phyloP scores from a whole-genome alignment of 2,797 vertebrate genomes.

The Todus mexicanus region DNA sequence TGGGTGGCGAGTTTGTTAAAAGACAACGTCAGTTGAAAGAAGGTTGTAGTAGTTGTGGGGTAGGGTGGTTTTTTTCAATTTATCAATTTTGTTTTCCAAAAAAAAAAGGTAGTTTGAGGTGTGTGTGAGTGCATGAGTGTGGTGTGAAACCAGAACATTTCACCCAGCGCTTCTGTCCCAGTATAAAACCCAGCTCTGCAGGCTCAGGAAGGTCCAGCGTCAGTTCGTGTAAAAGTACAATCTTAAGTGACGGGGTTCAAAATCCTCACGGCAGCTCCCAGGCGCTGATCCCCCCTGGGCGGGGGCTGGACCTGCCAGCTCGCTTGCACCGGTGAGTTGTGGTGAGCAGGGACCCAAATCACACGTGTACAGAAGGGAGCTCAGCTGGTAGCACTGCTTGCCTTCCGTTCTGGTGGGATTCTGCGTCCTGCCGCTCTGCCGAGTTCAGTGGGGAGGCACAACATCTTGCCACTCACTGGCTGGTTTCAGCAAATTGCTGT shows the following conservation, averaged over 20 bases:
- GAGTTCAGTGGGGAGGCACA: neutral
- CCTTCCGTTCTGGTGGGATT: neutral
- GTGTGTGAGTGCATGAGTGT: neutral
- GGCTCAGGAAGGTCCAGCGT: neutral
- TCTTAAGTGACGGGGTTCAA: accelerated
- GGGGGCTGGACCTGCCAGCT: neutral
- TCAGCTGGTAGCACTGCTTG: accelerated
- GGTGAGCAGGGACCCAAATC: neutral
- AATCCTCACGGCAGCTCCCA: neutral
- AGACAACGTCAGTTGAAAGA: neutral
- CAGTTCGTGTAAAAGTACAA: accelerated
- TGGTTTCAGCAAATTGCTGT: neutral
- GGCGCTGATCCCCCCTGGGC: neutral
- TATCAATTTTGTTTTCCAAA: neutral
- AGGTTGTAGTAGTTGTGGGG: neutral
- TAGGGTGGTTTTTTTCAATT: neutral
- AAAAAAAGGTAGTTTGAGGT: neutral
- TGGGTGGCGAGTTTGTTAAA: neutral
- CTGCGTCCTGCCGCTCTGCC: accelerated
- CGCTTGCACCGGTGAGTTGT: accelerated
- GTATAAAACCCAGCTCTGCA: neutral
- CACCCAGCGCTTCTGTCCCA: neutral
- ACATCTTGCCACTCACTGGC: accelerated
- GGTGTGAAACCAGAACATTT: neutral
- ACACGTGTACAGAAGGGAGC: accelerated